Percentiles rank a stretch among this genome's conserved stretches.
Evolutionary conservation across 2,113 vertebrate genomes (phyloP).

Genomic region (Gobiocypris rarus): DNA sequence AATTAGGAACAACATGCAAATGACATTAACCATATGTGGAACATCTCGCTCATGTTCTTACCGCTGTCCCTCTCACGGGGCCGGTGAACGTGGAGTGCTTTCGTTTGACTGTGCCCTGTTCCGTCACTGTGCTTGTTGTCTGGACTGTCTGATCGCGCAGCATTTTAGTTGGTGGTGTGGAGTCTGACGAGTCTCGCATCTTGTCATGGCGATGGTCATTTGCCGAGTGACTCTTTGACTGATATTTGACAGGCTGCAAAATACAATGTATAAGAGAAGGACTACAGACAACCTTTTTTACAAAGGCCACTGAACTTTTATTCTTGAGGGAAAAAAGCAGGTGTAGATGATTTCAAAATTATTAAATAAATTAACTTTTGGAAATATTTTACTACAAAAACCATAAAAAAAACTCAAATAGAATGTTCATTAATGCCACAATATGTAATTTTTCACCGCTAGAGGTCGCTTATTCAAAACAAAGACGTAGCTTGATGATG

Average conservation of each 20-base stretch:
- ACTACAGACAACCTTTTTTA: background rate
- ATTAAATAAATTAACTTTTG: background rate
- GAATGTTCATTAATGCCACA: background rate
- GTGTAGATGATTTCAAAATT: background rate
- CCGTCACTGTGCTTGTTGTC: constrained; percentile 89
- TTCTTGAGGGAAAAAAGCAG: background rate
- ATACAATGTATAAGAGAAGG: background rate
- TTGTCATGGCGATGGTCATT: constrained; percentile 96
- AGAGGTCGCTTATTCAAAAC: too few species aligned
- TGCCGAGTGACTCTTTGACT: constrained; percentile 93
- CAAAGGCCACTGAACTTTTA: background rate
- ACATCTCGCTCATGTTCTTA: constrained; percentile 67
- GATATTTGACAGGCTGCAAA: constrained; percentile 93
- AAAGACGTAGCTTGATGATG: too few species aligned
- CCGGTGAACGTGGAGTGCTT: constrained; percentile 85
- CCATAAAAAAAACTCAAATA: background rate
- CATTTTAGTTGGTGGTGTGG: constrained; percentile 96
- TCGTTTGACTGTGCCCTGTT: constrained; percentile 89
- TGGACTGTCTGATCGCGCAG: constrained; percentile 93
- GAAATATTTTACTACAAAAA: background rate
- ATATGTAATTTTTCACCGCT: too few species aligned
- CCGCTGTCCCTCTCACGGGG: constrained; percentile 95
- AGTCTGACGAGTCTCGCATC: constrained; percentile 90
- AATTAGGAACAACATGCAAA: background rate
- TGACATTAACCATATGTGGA: background rate